Conservation (phyloP, 2,797 vertebrate genomes). For the Hafferia zeledoni region DNA sequence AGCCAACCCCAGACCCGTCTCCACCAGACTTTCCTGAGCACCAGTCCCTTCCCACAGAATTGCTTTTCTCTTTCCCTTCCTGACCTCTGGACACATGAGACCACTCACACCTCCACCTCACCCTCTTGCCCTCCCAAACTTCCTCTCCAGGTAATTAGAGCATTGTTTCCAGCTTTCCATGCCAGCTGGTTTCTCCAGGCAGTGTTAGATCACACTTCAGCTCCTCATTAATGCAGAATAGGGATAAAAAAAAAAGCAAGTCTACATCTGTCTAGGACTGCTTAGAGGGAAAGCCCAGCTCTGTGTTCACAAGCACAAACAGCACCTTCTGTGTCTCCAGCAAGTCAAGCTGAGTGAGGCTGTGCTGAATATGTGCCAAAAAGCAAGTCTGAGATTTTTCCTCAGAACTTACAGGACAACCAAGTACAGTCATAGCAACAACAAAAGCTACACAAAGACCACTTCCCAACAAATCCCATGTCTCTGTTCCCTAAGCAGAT, state of each 20-base stretch:
- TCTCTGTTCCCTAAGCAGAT: not conserved
- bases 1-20: not conserved
- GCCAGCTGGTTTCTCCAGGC: constrained; percentile 54
- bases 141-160: constrained; percentile 49
- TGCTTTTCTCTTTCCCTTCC: not conserved
- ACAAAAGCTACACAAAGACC: not conserved
- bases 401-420: not conserved
- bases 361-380: not conserved
- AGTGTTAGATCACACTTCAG: constrained; percentile 50
- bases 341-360: not conserved
- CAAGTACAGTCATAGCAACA: not conserved
- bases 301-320: not conserved
- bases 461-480: not conserved
- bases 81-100: not conserved
- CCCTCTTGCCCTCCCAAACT: not conserved
- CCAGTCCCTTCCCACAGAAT: not conserved
- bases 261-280: not conserved
- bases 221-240: constrained; percentile 37
- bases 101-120: constrained; percentile 22
- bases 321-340: not conserved
- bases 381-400: not conserved
- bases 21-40: not conserved
- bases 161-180: not conserved
- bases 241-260: not conserved
- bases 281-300: not conserved